A percentile compares a stretch with the other conserved stretches of the same genome.
phyloP scores from a whole-genome alignment of 2,888 invertebrate genomes.

The Drosophila pseudotalamancana region DNA sequence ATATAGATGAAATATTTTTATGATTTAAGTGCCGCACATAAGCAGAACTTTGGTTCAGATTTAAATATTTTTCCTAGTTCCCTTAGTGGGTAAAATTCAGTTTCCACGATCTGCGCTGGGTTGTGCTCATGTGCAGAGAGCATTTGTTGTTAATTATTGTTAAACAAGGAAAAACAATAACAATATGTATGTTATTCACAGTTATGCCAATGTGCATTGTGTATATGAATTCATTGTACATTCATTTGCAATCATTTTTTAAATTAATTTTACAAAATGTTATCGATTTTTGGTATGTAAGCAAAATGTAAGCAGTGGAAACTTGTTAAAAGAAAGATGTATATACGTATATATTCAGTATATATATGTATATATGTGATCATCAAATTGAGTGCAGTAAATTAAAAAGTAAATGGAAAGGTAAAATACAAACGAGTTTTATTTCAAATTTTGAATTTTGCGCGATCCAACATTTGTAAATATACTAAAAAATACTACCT shows the following conservation, averaged over 20 bases:
- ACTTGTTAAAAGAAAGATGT: conserved; percentile 33
- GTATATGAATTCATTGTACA: conserved; percentile 36
- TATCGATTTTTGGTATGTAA: conserved; percentile 55
- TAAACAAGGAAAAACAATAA: neutral
- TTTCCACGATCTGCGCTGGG: conserved; percentile 70
- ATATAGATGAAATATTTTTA: conserved; percentile 5
- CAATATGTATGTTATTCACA: conserved; percentile 14
- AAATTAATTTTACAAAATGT: conserved; percentile 41
- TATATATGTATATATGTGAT: conserved; percentile 12
- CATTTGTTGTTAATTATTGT: conserved; percentile 41
- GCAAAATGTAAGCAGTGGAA: conserved; percentile 50
- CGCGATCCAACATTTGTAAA: neutral
- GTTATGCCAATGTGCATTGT: conserved; percentile 32
- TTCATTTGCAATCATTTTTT: conserved; percentile 27
- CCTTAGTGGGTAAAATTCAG: conserved; percentile 84
- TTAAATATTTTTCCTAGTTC: conserved; percentile 82
- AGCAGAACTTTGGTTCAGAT: conserved; percentile 46
- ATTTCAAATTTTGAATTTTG: neutral
- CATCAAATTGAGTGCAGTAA: conserved; percentile 46
- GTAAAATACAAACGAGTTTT: conserved; percentile 2
- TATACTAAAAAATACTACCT: neutral
- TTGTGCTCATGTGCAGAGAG: conserved; percentile 61
- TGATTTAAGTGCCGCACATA: conserved; percentile 26
- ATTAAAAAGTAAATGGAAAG: conserved; percentile 52
- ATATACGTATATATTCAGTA: conserved; percentile 21